phyloP scores from a whole-genome alignment of 2,113 vertebrate species.

The Barnardius zonarius region DNA sequence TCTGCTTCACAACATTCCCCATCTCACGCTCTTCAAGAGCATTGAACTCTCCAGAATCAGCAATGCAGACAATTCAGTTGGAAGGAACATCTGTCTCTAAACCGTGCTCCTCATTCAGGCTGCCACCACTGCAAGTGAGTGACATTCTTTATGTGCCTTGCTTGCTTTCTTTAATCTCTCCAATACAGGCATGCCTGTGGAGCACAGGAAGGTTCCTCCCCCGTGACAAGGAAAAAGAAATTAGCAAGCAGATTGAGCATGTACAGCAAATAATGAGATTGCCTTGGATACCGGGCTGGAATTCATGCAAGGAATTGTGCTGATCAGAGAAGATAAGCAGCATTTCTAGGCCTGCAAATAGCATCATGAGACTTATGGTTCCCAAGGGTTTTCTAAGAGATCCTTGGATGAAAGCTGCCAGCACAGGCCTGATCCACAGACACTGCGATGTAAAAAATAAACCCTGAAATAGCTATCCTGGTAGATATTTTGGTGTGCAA shows the following conservation, averaged over 20 bases:
- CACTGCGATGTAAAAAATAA: background rate
- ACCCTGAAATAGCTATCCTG: background rate
- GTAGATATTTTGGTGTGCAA: background rate
- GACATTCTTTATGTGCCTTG: background rate
- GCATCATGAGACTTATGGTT: fast-evolving
- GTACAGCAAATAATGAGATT: conserved; percentile 41
- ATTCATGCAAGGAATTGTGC: conserved; percentile 16
- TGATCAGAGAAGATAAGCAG: background rate
- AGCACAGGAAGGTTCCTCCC: conserved; percentile 32
- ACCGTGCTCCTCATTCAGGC: background rate
- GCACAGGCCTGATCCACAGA: background rate
- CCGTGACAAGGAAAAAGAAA: background rate
- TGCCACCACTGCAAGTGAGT: fast-evolving
- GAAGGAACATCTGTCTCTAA: conserved; percentile 7
- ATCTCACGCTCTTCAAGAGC: background rate
- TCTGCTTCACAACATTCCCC: background rate
- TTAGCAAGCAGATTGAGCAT: background rate
- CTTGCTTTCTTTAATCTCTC: conserved; percentile 27
- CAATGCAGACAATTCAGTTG: background rate
- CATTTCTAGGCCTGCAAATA: background rate
- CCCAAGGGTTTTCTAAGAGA: background rate
- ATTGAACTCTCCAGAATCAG: background rate
- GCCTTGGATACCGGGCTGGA: conserved; percentile 25
- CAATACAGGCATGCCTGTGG: background rate
- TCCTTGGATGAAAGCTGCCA: background rate